Percentiles rank a stretch among this genome's conserved stretches.
phyloP scores from a whole-genome alignment of 2,113 vertebrate genomes.

The Pangasianodon gigas region DNA sequence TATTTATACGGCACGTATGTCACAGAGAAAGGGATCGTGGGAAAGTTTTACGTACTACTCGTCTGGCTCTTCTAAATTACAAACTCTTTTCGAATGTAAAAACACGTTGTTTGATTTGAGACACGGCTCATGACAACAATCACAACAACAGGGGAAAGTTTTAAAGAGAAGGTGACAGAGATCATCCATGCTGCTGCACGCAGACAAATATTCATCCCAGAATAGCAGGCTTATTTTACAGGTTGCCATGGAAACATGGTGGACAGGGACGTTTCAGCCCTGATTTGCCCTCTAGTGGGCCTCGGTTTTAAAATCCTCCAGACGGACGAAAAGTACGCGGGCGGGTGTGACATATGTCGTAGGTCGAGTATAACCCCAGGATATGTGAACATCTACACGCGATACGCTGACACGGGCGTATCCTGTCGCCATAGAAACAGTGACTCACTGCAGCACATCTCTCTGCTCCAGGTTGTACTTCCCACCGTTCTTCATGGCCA shows the following conservation, averaged over 20 bases:
- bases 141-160: neutral
- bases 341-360: neutral
- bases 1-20: neutral
- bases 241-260: neutral
- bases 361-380: neutral
- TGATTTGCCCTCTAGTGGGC: neutral
- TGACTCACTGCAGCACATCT: constrained; percentile 93
- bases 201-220: neutral
- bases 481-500: constrained; percentile 91
- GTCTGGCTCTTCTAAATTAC: neutral
- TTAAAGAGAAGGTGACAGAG: neutral
- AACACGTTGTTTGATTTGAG: neutral
- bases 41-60: neutral
- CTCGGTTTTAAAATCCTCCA: neutral
- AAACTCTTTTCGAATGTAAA: neutral
- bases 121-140: neutral
- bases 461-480: constrained; percentile 98
- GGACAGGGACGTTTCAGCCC: neutral
- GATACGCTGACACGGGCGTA: neutral
- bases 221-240: neutral
- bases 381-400: neutral
- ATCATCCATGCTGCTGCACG: neutral
- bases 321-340: neutral
- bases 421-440: neutral
- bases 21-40: neutral